Evolutionary conservation across 2,888 invertebrate genomes (phyloP).

Genomic region (Sthenelais limicola): DNA sequence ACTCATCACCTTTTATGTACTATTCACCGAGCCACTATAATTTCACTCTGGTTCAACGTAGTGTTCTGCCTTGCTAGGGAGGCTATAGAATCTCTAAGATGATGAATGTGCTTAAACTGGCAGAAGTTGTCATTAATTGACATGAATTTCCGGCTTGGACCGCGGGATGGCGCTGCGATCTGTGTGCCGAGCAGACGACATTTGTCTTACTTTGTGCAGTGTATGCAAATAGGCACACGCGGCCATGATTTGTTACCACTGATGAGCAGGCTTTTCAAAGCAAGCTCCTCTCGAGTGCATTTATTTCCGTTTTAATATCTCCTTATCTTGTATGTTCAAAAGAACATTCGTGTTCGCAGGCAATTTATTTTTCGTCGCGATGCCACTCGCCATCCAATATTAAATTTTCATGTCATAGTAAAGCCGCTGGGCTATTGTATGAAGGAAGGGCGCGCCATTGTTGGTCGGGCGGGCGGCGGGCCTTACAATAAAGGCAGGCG

Average conservation of each 20-base stretch:
- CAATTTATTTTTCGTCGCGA: slow-evolving; percentile 37
- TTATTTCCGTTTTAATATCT: slow-evolving; percentile 42
- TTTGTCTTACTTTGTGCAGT: slow-evolving; percentile 38
- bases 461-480: slow-evolving; percentile 15
- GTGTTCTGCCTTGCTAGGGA: no score
- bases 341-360: slow-evolving; percentile 37
- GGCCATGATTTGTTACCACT: slow-evolving; percentile 32
- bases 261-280: slow-evolving; percentile 22
- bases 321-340: slow-evolving; percentile 42
- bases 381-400: slow-evolving; percentile 27
- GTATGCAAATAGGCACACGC: slow-evolving; percentile 29
- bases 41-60: no score
- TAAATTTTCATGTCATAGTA: slow-evolving; percentile 41
- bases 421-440: slow-evolving; percentile 22
- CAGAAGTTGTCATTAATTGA: slow-evolving; percentile 29
- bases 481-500: slow-evolving; percentile 16
- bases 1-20: no score
- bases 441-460: slow-evolving; percentile 15
- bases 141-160: neutral
- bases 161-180: slow-evolving; percentile 24
- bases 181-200: neutral
- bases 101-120: slow-evolving; percentile 21
- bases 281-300: slow-evolving; percentile 28
- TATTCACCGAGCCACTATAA: no score
- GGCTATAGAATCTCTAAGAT: no score